Base-by-base conservation (phyloP, 2,797 vertebrate species). In the Spatula versicolor region DNA sequence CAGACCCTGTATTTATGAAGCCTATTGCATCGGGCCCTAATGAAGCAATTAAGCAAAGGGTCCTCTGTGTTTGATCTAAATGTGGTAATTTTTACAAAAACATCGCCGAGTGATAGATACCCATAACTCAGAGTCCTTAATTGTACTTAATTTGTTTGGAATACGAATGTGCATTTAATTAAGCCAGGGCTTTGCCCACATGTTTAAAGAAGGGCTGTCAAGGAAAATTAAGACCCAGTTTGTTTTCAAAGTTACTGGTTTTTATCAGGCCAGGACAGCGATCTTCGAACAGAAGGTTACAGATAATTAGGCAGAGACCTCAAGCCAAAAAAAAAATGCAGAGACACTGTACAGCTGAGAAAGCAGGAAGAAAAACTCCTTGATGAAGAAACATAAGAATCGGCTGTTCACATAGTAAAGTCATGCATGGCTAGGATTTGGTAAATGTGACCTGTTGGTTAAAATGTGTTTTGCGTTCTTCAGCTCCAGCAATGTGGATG, bases 61-160 rank as follows among this genome's bases (percentile, higher is more conserved):
- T 98, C 98, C 98, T 98, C 97, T 97, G 98, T 98, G 99, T 99
- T 99, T 99, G 99, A 99, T 99, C 99, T 99, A 98, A 98, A 99
- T 97, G 98, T 99, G 98, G 99, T 99, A 99, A 99, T 99, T 99
- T 99, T 99, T 99, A 99, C 98, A 98, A 99, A 99, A 99, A 99
- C 99, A 99, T 99, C 97, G 96, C 98, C 97, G 98, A 98, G 98
- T 99, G 99, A 99, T 99, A 99, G 99, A 99, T 99, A 99, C 99
- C 99, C 99, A 99, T 99, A 99, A 99, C 99, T 99, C 99, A 99
- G 98, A 97, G 98, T 97, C 98, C 99, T 99, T 99, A 99, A 99
- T 99, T 99, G 99, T 99, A 99, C 99, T 99, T 99, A 99, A 99
- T 99, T 99, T 99, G 99, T 99, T 99, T 99, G 98, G 99, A 99